Evolutionary conservation across 1,140 invertebrate species (phyloP).

Genomic region (Helicoverpa armigera): DNA sequence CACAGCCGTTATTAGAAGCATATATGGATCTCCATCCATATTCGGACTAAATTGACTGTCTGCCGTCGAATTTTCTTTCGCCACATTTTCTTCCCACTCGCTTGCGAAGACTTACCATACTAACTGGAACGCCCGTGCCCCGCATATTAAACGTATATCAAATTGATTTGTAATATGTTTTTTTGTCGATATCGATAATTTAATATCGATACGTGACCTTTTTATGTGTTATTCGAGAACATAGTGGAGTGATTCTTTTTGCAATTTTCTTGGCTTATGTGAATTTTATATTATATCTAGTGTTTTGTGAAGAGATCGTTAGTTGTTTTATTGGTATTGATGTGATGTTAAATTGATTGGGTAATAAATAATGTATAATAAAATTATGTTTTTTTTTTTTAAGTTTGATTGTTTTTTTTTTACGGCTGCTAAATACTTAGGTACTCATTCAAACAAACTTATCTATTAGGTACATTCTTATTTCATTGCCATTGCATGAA

Average conservation of each 20-base stretch:
- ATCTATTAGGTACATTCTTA: no score
- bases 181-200: conserved; percentile 39
- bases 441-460: no score
- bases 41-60: no score
- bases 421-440: no score
- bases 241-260: conserved; percentile 3
- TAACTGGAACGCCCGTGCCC: conserved; percentile 1
- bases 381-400: not conserved
- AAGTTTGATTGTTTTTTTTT: no score
- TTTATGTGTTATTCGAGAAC: not conserved
- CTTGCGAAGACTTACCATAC: conserved; percentile 10
- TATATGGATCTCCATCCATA: no score
- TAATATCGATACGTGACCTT: conserved; percentile 32
- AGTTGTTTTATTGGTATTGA: conserved; percentile 3
- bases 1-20: no score
- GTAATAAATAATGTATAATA: not conserved
- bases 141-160: conserved; percentile 16
- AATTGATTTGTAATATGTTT: conserved; percentile 28
- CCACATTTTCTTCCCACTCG: not conserved
- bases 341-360: conserved; percentile 2
- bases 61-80: no score
- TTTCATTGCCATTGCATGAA: no score
- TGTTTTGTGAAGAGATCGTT: not conserved
- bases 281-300: conserved; percentile 16
- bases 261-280: conserved; percentile 8